Percentiles rank a stretch among this genome's conserved stretches.
These are phyloP conservation scores for Pangasius krempfi DNA, from an alignment of 2,797 vertebrate species.

Conservation along the genomic window DNA sequence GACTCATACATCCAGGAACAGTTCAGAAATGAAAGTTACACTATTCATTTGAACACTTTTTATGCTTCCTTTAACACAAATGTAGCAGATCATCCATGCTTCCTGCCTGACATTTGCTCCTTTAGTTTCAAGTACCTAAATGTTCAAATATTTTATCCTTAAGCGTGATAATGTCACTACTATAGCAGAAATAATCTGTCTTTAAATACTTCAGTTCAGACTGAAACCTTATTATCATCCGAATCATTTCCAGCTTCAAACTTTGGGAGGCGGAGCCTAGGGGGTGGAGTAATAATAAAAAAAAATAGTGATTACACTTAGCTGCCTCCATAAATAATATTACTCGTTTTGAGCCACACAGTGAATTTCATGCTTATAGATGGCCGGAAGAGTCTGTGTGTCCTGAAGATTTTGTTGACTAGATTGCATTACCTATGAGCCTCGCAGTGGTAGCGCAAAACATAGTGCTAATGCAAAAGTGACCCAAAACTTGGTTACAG, in stretches of 20 bases:
- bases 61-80: not conserved
- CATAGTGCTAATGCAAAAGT: not conserved
- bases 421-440: not conserved
- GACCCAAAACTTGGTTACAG: not conserved
- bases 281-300: not conserved
- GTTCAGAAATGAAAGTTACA: not conserved
- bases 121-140: not conserved
- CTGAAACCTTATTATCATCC: not conserved
- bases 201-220: not conserved
- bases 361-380: not conserved
- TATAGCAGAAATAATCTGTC: not conserved
- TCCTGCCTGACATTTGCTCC: too few species aligned
- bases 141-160: not conserved
- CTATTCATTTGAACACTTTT: not conserved
- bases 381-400: not conserved
- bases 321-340: not conserved
- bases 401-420: not conserved
- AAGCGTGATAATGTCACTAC: not conserved
- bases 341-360: not conserved
- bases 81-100: too few species aligned
- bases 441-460: not conserved
- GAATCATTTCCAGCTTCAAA: not conserved
- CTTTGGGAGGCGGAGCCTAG: too few species aligned
- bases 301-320: not conserved
- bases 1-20: not conserved